A percentile compares a stretch with the other conserved stretches of the same genome.
These are phyloP conservation scores for Pararge aegeria DNA, from an alignment of 1,140 invertebrate species.

Conservation along the genomic window DNA sequence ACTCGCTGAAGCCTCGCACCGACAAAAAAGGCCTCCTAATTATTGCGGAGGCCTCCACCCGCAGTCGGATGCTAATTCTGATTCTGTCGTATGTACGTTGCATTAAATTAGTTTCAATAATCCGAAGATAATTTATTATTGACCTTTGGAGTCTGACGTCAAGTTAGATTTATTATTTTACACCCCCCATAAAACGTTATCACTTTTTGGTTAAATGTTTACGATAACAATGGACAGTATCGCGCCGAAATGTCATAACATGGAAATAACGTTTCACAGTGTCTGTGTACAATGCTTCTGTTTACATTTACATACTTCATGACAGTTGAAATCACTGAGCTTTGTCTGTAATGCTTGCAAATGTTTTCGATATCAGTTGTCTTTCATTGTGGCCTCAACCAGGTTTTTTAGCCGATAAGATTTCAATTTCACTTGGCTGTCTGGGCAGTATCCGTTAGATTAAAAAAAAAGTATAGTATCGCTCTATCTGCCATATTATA, in stretches of 20 bases:
- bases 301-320: background rate
- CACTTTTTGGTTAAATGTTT: background rate
- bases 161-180: slow-evolving; percentile 7
- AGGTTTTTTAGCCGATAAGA: too few relatives aligned
- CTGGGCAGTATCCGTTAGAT: too few relatives aligned
- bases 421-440: too few relatives aligned
- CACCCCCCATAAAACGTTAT: background rate
- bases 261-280: background rate
- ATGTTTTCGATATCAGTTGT: background rate
- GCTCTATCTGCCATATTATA: too few relatives aligned
- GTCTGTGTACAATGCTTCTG: background rate
- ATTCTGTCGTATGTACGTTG: slow-evolving; percentile 1
- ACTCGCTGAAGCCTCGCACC: too few relatives aligned
- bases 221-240: background rate
- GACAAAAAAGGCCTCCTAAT: too few relatives aligned
- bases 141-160: slow-evolving; percentile 16
- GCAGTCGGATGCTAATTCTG: too few relatives aligned
- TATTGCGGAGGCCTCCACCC: background rate
- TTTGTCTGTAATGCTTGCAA: background rate
- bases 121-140: slow-evolving; percentile 11
- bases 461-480: too few relatives aligned
- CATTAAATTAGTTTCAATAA: slow-evolving; percentile 31
- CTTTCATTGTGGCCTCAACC: too few relatives aligned
- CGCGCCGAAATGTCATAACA: background rate
- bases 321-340: background rate